Percentiles rank a stretch among this genome's conserved stretches.
These are phyloP conservation scores for Rhabdomys dilectus DNA, from an alignment of 2,113 vertebrate genomes.

Conservation along the genomic window DNA sequence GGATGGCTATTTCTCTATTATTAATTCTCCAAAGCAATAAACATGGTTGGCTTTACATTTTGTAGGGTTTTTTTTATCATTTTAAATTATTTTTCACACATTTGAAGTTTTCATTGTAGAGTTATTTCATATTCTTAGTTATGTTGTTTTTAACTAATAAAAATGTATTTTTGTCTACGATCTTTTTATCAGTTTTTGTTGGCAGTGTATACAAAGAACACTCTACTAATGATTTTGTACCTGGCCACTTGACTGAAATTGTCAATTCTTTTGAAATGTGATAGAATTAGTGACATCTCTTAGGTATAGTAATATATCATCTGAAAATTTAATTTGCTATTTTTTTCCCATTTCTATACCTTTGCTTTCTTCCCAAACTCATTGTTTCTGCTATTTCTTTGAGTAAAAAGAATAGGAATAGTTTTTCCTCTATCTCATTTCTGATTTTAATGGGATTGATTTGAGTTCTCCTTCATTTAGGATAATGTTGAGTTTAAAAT, in stretches of 20 bases:
- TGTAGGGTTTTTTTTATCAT: neutral
- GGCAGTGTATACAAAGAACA: neutral
- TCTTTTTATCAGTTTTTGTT: neutral
- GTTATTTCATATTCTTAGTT: neutral
- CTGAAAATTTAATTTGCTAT: neutral
- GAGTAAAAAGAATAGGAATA: neutral
- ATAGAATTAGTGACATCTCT: neutral
- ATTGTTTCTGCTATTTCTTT: neutral
- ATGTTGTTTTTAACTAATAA: neutral
- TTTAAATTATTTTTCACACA: neutral
- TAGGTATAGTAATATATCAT: neutral
- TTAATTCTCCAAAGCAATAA: neutral
- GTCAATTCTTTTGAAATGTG: neutral
- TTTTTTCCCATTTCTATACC: neutral
- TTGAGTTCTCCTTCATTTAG: neutral
- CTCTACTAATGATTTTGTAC: neutral
- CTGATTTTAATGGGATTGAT: neutral
- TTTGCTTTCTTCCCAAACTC: neutral
- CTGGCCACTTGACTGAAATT: no score
- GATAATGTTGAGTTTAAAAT: neutral
- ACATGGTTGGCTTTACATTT: neutral
- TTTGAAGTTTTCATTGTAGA: neutral
- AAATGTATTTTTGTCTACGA: neutral
- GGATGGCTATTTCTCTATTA: neutral
- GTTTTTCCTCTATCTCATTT: neutral